phyloP scores from a whole-genome alignment of 2,797 vertebrate species.

The Myripristis jacobus region DNA sequence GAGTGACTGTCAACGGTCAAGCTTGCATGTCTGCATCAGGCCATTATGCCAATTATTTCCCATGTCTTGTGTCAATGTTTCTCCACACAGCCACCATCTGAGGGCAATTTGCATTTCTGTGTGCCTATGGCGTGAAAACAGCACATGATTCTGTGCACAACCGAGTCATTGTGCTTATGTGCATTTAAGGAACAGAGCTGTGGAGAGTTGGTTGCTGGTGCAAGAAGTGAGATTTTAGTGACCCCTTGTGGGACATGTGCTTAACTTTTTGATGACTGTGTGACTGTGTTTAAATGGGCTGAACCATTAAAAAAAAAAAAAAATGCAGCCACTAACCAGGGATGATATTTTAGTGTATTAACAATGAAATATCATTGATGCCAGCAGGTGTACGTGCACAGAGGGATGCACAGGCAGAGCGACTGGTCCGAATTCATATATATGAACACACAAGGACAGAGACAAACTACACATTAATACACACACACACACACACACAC shows the following conservation, averaged over 20 bases:
- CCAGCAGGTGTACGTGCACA: neutral
- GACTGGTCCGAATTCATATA: neutral
- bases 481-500: conserved; percentile 10
- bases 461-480: neutral
- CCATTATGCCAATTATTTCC: conserved; percentile 33
- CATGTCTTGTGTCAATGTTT: conserved; percentile 9
- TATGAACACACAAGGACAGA: neutral
- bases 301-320: conserved; percentile 13
- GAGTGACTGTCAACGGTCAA: conserved; percentile 54
- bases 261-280: conserved; percentile 48
- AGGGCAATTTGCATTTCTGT: conserved; percentile 28
- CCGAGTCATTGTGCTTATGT: conserved; percentile 30
- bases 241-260: conserved; percentile 73
- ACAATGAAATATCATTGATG: conserved; percentile 19
- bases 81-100: neutral
- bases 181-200: conserved; percentile 7
- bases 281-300: conserved; percentile 15
- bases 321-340: neutral
- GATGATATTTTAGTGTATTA: neutral
- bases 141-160: conserved; percentile 32
- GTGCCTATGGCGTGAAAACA: conserved; percentile 12
- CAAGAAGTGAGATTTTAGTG: conserved; percentile 61
- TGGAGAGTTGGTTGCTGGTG: neutral
- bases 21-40: neutral
- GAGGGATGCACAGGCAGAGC: neutral